These are phyloP conservation scores for Calonectris borealis DNA, from an alignment of 2,113 vertebrate species.

Conservation along the genomic window DNA sequence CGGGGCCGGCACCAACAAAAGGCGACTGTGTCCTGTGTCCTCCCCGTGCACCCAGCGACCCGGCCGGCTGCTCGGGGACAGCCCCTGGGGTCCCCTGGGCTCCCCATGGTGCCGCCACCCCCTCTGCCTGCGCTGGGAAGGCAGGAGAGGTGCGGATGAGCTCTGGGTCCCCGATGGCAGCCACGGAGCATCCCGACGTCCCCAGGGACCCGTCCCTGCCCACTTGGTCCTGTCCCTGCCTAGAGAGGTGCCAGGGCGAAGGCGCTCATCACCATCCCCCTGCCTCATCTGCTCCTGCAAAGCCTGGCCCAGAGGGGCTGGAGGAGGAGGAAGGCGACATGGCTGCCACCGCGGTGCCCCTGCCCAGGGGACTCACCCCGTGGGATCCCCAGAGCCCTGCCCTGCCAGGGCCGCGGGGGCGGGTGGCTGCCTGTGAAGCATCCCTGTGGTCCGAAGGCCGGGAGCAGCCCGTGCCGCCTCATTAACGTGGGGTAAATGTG, in stretches of 20 bases:
- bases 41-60: conserved; percentile 6
- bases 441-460: neutral
- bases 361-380: neutral
- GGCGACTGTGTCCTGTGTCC: conserved; percentile 40
- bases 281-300: neutral
- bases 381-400: neutral
- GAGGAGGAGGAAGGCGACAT: neutral
- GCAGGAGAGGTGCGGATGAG: neutral
- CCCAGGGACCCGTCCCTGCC: neutral
- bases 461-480: neutral
- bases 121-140: neutral
- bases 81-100: neutral
- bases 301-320: neutral
- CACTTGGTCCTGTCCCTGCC: neutral
- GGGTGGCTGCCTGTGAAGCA: neutral
- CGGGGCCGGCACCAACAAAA: conserved; percentile 45
- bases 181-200: neutral
- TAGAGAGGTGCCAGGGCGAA: neutral
- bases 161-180: neutral
- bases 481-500: conserved; percentile 8
- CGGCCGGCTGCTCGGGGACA: neutral
- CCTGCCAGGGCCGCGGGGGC: fast-evolving
- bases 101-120: neutral
- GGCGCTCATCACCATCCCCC: neutral
- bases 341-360: fast-evolving